Conservation (phyloP, 2,888 invertebrate genomes). For the Linnaemya tessellans region DNA sequence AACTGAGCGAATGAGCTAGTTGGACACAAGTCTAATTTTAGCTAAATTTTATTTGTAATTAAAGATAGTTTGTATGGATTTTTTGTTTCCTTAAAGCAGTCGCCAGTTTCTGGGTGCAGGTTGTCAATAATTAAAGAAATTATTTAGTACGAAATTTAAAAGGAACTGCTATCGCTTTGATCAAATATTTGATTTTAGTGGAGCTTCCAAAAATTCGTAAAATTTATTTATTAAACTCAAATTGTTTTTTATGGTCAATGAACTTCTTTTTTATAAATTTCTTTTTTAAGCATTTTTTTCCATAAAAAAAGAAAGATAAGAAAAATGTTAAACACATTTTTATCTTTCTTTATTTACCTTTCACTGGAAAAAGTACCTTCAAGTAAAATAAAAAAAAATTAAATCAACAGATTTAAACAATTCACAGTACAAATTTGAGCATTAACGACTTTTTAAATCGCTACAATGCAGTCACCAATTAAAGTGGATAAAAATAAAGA, state of each 20-base stretch:
- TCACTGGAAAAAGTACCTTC: conserved; percentile 57
- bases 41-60: not conserved
- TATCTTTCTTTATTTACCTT: conserved; percentile 58
- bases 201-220: not conserved
- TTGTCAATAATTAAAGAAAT: no score
- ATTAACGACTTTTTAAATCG: conserved; percentile 1
- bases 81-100: not conserved
- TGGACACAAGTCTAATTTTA: not conserved
- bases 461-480: not conserved
- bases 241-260: conserved; percentile 47
- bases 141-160: no score
- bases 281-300: not conserved
- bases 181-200: not conserved
- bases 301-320: conserved; percentile 23
- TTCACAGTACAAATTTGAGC: not conserved
- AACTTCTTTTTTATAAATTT: conserved; percentile 11
- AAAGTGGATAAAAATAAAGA: conserved; percentile 2
- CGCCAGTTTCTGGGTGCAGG: not conserved
- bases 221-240: not conserved
- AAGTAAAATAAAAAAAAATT: conserved; percentile 29
- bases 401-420: conserved; percentile 5
- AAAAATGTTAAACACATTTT: conserved; percentile 16
- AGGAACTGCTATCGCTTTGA: no score
- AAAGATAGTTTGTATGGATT: not conserved
- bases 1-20: no score